A percentile compares a stretch with the other conserved stretches of the same genome.
Conservation (phyloP, 2,797 vertebrate species). For the Vespertilio murinus region DNA sequence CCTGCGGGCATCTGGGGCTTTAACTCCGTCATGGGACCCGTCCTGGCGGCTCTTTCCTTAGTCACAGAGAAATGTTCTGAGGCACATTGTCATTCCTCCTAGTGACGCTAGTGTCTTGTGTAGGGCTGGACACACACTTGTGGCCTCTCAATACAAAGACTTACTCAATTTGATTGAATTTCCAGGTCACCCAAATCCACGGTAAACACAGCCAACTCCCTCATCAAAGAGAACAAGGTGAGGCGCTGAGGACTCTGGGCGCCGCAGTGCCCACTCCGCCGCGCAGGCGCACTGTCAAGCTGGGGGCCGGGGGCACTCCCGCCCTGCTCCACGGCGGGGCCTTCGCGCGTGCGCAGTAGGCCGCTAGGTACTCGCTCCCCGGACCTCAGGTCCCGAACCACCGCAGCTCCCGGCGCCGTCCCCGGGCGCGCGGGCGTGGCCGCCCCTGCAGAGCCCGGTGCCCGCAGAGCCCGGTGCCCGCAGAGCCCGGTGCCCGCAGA, state of each 20-base stretch:
- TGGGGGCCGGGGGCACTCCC: not conserved
- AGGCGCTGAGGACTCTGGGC: not conserved
- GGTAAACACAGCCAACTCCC: not conserved
- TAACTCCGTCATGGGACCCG: not conserved
- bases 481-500: not conserved
- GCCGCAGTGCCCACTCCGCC: not conserved
- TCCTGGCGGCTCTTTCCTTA: not conserved
- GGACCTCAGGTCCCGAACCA: not conserved
- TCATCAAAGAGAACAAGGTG: not conserved
- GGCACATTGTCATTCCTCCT: not conserved
- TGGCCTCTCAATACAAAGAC: not conserved
- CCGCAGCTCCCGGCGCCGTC: not conserved
- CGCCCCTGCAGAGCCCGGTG: not conserved
- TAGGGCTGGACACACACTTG: not conserved
- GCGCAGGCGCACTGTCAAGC: slow-evolving; percentile 21
- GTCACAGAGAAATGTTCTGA: not conserved
- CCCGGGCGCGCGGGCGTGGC: not conserved
- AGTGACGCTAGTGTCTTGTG: not conserved
- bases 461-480: no score
- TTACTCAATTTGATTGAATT: not conserved
- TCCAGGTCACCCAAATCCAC: not conserved
- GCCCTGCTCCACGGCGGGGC: not conserved
- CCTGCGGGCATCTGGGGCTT: not conserved
- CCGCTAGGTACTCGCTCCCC: slow-evolving; percentile 23
- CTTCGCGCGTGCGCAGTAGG: not conserved